Evolutionary conservation across 2,888 invertebrate species (phyloP), one percentile per base, ranked within the genome.

Genomic region (Argynnis bischoffii): DNA sequence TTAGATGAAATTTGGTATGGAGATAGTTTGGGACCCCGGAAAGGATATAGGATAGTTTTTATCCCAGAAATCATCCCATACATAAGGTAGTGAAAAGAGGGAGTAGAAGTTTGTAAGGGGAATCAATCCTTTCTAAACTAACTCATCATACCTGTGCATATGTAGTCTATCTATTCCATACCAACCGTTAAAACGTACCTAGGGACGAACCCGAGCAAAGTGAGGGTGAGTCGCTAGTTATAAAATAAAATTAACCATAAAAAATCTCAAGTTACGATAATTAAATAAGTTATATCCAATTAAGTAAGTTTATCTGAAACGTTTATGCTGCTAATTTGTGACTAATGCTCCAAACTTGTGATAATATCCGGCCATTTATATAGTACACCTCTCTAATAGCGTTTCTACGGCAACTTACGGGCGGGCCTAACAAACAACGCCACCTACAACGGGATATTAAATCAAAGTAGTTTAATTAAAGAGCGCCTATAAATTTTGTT

Each of bases 321-420:
- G 55, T 64, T 71, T 66, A 35, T 60, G n/a, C 63, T 31, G 35
- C 51, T 55, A 53, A 71, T 69, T 57, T 65, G 50, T 59, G 63
- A 64, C 67, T 69, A 64, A 71, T 54, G 64, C 56, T 48, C 54
- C n/a, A 73, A 73, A 74, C 73, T 73, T 75, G 69, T 67, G 72
- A 71, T 70, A 69, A 71, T 71, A 73, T 71, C 71, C 72, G 73
- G 63, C 67, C 71, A 69, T 72, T 69, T 70, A 69, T 70, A 69
- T 69, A 70, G 64, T 64, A 68, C 70, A 72, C 64, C 56, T 64
- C 61, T 70, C 61, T 69, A 71, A 69, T 67, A 63, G 69, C 64
- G 55, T 26, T 64, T 65, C 63, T 63, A 35, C 57, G 65, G 55
- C 53, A 69, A 69, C 55, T 71, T 69, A 69, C 55, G 68, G 57